These are phyloP conservation scores for Thryonomys swinderianus DNA, from an alignment of 2,113 vertebrate species.

Conservation along the genomic window DNA sequence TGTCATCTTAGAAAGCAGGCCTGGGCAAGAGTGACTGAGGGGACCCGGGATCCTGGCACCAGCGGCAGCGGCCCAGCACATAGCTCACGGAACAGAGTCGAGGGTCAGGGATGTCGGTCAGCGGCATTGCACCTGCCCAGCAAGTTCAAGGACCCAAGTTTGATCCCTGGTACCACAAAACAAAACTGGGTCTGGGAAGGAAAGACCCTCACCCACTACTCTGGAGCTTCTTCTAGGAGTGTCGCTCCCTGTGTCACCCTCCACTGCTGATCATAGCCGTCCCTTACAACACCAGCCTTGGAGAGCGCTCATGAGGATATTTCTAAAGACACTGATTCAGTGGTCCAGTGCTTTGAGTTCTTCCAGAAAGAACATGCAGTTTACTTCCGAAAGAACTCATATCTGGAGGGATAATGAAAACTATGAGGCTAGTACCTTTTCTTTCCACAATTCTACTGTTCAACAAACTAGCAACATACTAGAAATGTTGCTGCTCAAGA, in stretches of 20 bases:
- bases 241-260: not conserved
- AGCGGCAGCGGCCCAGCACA: not conserved
- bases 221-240: fast-evolving
- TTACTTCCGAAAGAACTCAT: conserved; percentile 18
- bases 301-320: not conserved
- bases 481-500: not conserved
- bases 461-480: not conserved
- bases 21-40: not conserved
- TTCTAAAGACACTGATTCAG: not conserved
- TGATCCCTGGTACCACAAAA: too few relatives aligned
- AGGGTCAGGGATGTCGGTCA: too few relatives aligned
- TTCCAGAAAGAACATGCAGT: not conserved
- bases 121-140: too few relatives aligned
- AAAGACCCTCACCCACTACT: too few relatives aligned
- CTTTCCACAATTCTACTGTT: not conserved
- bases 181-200: not conserved
- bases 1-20: not conserved
- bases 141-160: too few relatives aligned
- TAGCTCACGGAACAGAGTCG: too few relatives aligned
- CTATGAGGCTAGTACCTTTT: not conserved
- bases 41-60: not conserved
- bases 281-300: not conserved
- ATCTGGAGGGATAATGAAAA: not conserved
- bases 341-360: not conserved
- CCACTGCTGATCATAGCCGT: not conserved